These are phyloP conservation scores for Hippopotamyrus pictus DNA, from an alignment of 2,797 vertebrate species.

Conservation along the genomic window DNA sequence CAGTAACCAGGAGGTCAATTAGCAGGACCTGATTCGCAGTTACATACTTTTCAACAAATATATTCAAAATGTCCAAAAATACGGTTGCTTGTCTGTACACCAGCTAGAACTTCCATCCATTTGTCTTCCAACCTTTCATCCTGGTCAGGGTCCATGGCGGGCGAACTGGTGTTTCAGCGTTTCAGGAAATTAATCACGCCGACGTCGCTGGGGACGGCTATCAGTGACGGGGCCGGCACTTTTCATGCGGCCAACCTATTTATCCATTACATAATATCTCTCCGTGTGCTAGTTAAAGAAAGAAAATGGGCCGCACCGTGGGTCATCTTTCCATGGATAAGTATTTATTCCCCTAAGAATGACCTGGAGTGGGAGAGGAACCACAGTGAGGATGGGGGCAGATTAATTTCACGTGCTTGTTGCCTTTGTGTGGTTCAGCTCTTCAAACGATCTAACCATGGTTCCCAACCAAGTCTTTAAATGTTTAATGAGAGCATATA, in stretches of 20 bases:
- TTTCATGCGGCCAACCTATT: not conserved
- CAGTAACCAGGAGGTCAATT: not conserved
- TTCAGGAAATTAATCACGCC: not conserved
- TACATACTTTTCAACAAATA: not conserved
- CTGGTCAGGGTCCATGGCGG: not conserved
- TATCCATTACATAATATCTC: not conserved
- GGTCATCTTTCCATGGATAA: not conserved
- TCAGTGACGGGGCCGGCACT: not conserved
- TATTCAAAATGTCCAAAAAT: not conserved
- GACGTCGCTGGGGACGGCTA: not conserved
- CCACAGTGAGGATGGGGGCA: not conserved
- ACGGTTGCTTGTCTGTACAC: not conserved
- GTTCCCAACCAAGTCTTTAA: not conserved
- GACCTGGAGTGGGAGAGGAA: not conserved
- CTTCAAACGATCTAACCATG: not conserved
- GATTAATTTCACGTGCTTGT: not conserved
- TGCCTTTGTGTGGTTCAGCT: not conserved
- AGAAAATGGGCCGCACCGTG: not conserved
- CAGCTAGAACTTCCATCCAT: not conserved
- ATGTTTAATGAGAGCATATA: conserved; percentile 16
- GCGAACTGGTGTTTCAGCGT: not conserved
- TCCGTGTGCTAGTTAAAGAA: not conserved
- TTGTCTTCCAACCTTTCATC: not conserved
- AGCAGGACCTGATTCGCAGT: not conserved
- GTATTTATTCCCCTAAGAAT: conserved; percentile 10